These are phyloP conservation scores for Nudaria mundana DNA, from an alignment of 2,888 invertebrate genomes.

Conservation along the genomic window DNA sequence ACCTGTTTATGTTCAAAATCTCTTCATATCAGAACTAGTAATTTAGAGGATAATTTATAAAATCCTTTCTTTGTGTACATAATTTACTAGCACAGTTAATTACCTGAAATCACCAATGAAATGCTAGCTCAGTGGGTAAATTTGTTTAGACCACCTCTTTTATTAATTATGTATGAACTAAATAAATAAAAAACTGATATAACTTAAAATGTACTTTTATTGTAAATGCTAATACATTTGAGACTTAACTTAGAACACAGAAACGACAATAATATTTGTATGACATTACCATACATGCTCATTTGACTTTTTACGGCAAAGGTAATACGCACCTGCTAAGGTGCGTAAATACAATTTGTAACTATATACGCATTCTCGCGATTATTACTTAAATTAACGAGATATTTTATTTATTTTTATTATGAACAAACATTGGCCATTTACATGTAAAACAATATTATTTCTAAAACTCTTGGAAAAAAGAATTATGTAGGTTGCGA, in stretches of 20 bases:
- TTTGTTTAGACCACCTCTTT: constrained; percentile 63
- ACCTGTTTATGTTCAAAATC: constrained; percentile 17
- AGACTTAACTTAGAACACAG: not conserved
- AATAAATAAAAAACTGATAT: constrained; percentile 72
- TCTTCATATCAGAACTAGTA: constrained; percentile 43
- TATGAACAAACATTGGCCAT: too few species aligned
- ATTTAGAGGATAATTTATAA: constrained; percentile 45
- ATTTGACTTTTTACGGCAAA: too few species aligned
- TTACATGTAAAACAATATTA: too few species aligned
- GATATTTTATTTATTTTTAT: too few species aligned
- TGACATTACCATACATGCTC: too few species aligned
- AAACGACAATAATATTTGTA: too few species aligned
- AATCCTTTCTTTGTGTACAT: constrained; percentile 59
- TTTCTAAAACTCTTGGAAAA: too few species aligned
- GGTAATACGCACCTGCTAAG: too few species aligned
- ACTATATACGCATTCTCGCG: too few species aligned
- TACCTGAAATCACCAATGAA: constrained; percentile 65
- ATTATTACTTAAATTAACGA: too few species aligned
- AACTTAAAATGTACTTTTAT: constrained; percentile 45
- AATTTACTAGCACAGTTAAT: constrained; percentile 63
- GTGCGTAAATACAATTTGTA: too few species aligned
- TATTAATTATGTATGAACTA: constrained; percentile 66
- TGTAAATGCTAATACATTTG: constrained; percentile 15
- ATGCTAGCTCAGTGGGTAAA: constrained; percentile 57
- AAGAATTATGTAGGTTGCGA: too few species aligned